Evolutionary conservation across 2,888 invertebrate species (phyloP), one percentile per base, ranked within the genome.

Genomic region (Ganaspis brasiliensis): DNA sequence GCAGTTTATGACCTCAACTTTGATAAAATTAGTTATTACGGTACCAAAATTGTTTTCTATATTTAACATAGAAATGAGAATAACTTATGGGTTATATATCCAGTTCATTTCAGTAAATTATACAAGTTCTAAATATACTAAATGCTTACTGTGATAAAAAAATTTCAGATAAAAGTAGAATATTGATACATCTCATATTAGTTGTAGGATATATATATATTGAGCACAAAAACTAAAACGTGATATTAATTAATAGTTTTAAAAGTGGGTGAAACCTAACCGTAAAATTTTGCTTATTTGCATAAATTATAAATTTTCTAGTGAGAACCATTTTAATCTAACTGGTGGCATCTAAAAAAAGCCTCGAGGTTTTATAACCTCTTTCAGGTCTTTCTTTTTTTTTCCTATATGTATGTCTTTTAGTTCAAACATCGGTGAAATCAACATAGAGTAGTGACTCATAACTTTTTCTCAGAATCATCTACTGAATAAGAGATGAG

Each of bases 261-360:
- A 49, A n/a, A 49, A 49, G 49, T 49, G n/a, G 49, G 49, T 49
- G 49, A 49, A 67, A 40, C 14, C 21, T 67, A 67, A 67, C 21
- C 19, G 45, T 67, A 40, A 67, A 40, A 14, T 21, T 12, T 67
- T n/a, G 31, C 31, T 31, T 3, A 56, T 56, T 45, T 14, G 21
- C 63, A 67, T 45, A 67, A 67, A 19, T 67, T n/a, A 67, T 67
- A 37, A 24, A 40, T 40, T 35, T 59, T 8, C 45, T 45, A 67
- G n/a, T 14, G 40, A 14, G n/a, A 40, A 6, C n/a, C 6, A 67
- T 21, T 40, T 40, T 24, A 24, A 40, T 45, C 40, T 67, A n/a
- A 67, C 14, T 67, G 21, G 14, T 67, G 21, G 14, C 40, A 21
- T 67, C 31, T 3, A 31, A 16, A 59, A 59, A 26, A n/a, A 59